Percentiles rank a stretch among this genome's conserved stretches.
Evolutionary conservation across 2,113 vertebrate genomes (phyloP).

Genomic region (Bubalus kerabau): DNA sequence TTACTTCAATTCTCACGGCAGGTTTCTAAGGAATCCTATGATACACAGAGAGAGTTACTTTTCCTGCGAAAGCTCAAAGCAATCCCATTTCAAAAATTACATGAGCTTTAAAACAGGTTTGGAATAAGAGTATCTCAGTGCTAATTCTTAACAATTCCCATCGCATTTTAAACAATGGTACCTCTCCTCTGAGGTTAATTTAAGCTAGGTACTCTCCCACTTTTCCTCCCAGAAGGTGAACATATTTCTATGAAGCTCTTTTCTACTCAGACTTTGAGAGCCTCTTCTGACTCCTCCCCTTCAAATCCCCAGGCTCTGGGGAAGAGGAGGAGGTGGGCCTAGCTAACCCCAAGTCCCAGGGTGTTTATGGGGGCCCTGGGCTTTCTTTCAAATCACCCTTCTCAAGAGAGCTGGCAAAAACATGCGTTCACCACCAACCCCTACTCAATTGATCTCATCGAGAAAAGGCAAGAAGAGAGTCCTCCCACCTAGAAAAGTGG

Average conservation of each 20-base stretch:
- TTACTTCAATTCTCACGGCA: not conserved
- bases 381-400: not conserved
- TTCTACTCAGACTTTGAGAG: not conserved
- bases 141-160: not conserved
- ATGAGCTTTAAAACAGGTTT: not conserved
- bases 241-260: not conserved
- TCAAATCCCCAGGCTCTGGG: not conserved
- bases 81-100: not conserved
- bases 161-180: not conserved
- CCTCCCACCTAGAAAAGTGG: not conserved
- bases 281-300: not conserved
- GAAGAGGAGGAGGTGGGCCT: no score
- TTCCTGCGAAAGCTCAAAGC: not conserved
- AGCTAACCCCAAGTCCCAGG: not conserved
- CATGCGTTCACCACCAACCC: no score
- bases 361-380: not conserved
- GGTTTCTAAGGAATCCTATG: not conserved
- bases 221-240: not conserved
- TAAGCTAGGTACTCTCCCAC: not conserved
- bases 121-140: not conserved
- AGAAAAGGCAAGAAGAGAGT: conserved; percentile 11
- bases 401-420: rapidly evolving
- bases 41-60: not conserved
- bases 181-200: not conserved
- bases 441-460: not conserved